A percentile compares a stretch with the other conserved stretches of the same genome.
Evolutionary conservation across 1,140 invertebrate genomes (phyloP).

Genomic region (Brachionus paranguensis): DNA sequence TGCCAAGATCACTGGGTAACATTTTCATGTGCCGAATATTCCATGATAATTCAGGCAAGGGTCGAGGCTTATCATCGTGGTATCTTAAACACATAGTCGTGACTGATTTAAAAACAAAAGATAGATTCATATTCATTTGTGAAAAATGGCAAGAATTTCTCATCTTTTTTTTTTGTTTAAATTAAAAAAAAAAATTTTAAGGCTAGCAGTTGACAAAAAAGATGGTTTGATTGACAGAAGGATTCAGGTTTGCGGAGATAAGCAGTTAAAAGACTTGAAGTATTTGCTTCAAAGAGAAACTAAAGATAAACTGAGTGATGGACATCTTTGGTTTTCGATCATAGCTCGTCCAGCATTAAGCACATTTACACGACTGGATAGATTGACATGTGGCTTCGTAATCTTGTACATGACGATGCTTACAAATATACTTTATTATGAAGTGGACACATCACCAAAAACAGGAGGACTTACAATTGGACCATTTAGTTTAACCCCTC

Average conservation of each 20-base stretch:
- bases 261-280: not conserved
- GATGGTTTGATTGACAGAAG: conserved; percentile 55
- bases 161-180: not conserved
- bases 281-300: conserved; percentile 15
- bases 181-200: conserved; percentile 30
- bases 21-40: conserved; percentile 53
- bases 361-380: conserved; percentile 16
- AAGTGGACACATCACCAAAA: conserved; percentile 8
- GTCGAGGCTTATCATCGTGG: conserved; percentile 46
- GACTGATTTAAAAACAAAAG: conserved; percentile 53
- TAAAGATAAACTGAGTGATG: conserved; percentile 32
- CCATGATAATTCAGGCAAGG: conserved; percentile 54
- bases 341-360: not conserved
- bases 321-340: conserved; percentile 38
- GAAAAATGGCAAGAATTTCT: conserved; percentile 46
- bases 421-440: conserved; percentile 15
- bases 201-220: conserved; percentile 53
- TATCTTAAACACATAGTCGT: conserved; percentile 53
- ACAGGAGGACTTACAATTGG: not conserved
- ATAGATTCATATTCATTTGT: conserved; percentile 52
- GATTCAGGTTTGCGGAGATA: conserved; percentile 41
- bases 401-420: conserved; percentile 37
- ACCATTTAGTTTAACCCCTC: conserved; percentile 9
- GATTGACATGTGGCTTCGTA: conserved; percentile 33
- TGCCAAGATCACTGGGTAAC: conserved; percentile 48